Percentiles rank a stretch among this genome's conserved stretches.
Conservation (phyloP, 2,888 invertebrate species). For the Chymomyza amoena region DNA sequence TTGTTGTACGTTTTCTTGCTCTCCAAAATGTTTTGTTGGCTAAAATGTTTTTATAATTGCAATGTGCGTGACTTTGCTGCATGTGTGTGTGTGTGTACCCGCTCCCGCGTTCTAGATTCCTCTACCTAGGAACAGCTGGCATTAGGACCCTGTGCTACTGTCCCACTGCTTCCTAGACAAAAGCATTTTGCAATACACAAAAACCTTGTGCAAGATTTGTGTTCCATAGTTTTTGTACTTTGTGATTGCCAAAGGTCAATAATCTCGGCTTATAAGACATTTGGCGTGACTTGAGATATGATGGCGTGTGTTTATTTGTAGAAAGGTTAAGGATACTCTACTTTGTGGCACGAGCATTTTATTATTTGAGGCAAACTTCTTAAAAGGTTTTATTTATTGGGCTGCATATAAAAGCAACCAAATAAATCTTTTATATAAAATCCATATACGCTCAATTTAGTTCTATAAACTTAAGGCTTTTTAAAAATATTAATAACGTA, state of each 20-base stretch:
- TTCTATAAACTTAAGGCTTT: no score
- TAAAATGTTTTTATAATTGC: conserved; percentile 34
- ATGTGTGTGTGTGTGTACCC: not conserved
- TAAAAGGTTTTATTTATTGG: no score
- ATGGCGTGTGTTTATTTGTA: not conserved
- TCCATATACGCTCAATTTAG: no score
- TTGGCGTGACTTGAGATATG: conserved; percentile 28
- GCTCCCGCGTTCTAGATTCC: not conserved
- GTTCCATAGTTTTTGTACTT: conserved; percentile 30
- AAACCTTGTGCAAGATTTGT: conserved; percentile 22
- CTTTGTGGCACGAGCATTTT: not conserved
- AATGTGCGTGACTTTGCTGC: conserved; percentile 51
- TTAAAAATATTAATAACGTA: no score
- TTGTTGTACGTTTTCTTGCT: conserved; percentile 28
- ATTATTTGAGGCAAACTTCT: not conserved
- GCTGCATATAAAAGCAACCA: no score
- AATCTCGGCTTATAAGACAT: conserved; percentile 38
- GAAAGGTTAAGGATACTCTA: not conserved
- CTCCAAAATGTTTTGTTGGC: not conserved
- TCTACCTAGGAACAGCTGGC: conserved; percentile 38
- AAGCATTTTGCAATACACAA: not conserved
- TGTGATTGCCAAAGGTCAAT: conserved; percentile 63
- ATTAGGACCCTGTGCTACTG: not conserved
- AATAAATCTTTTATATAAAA: no score
- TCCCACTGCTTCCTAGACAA: not conserved